Conservation (phyloP, 2,797 vertebrate genomes). For the Chiloscyllium punctatum region DNA sequence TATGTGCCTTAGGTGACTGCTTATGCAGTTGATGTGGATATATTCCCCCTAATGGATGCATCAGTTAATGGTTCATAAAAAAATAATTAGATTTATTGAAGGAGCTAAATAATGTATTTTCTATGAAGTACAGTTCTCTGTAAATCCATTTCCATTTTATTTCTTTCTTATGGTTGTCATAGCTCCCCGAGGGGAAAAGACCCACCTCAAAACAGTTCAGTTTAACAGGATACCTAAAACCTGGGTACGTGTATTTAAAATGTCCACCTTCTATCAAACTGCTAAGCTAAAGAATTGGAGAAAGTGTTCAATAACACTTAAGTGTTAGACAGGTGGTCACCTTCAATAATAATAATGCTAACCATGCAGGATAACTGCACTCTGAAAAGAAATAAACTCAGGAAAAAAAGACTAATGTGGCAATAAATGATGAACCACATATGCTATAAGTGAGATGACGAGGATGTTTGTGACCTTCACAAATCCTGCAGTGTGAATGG, state of each 20-base stretch:
- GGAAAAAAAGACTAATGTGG: background rate
- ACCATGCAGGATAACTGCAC: background rate
- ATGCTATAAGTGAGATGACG: background rate
- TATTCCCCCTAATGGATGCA: background rate
- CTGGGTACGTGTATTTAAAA: background rate
- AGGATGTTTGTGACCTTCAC: background rate
- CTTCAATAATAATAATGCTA: background rate
- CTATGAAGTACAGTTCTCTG: background rate
- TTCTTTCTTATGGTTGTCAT: background rate
- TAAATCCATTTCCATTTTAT: background rate
- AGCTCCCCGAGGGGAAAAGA: background rate
- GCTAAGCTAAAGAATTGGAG: background rate
- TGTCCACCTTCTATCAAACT: background rate
- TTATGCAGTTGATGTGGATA: background rate
- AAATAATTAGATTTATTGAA: background rate
- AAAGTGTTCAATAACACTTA: background rate
- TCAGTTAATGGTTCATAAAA: background rate
- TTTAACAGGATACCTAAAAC: background rate
- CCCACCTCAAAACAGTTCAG: background rate
- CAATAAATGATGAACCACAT: background rate
- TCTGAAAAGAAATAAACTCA: background rate
- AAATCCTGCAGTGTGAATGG: background rate
- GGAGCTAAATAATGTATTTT: background rate
- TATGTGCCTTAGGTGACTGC: background rate
- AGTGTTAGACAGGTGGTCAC: background rate